Base-by-base conservation (phyloP, 2,888 invertebrate species). In the Eubasilissa splendida region DNA sequence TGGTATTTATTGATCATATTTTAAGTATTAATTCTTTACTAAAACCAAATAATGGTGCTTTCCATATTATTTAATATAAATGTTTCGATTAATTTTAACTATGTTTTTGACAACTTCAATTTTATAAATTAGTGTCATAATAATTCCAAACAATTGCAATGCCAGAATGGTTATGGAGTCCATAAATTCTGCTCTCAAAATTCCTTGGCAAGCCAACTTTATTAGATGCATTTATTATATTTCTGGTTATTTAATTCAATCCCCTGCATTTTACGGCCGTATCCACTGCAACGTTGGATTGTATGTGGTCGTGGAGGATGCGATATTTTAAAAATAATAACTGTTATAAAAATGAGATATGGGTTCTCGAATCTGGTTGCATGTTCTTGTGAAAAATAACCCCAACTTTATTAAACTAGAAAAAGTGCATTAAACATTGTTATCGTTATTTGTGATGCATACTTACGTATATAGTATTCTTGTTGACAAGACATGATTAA, bases 291-390 rank as follows among this genome's bases (percentile, higher is more conserved):
- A 14, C 22, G 14, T 59, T 11, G 52, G 10, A 22, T 9, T 22
- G 22, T 76, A 5, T 66, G 66, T 4, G 53, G 76, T 33, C 33
- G 54, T 54, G 50, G 31, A 68, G 68, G 68, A 77, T 68, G 74
- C 54, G 73, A 56, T 65, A 58, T 77, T 82, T 77, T 79, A 53
- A 73, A 79, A 79, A 76, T 76, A 82, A 82, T 75, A 70, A 71
- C 80, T 52, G 77, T 78, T 74, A 56, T 81, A 76, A 82, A 82
- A 77, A 77, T 82, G 82, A 79, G 65, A 79, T 59, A 82, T 77
- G n/a, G 60, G 79, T 58, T 63, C 78, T 60, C 68, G 77, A 73
- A 78, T 81, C 74, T 60, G 53, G 63, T 77, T 77, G 80, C 80
- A 74, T 80, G 73, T 76, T 53, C 78, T 42, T 42, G 42, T 42